Conservation (phyloP, 1,140 invertebrate species). For the Pseudachorutes palmiensis region DNA sequence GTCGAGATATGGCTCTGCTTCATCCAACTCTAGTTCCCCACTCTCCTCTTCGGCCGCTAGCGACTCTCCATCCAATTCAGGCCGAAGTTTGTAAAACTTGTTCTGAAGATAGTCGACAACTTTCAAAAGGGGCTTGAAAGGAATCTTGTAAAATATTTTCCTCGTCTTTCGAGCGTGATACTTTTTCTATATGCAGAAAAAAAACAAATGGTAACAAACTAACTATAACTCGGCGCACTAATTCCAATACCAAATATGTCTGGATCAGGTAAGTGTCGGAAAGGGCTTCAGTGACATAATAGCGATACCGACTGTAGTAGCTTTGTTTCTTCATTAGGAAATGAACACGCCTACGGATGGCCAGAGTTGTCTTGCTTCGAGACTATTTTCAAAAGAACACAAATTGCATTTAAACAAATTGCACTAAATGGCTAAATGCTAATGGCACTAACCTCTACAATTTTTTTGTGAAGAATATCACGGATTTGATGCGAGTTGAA, state of each 20-base stretch:
- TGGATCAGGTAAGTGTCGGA: slow-evolving; percentile 3
- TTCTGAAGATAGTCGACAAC: slow-evolving; percentile 1
- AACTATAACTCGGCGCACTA: neutral
- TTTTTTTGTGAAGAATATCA: slow-evolving; percentile 15
- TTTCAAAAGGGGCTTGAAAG: neutral
- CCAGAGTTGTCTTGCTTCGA: slow-evolving; percentile 2
- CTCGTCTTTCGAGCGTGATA: neutral
- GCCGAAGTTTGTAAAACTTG: neutral
- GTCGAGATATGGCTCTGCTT: neutral
- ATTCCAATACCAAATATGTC: neutral
- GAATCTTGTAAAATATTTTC: neutral
- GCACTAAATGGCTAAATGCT: neutral
- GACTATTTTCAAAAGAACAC: neutral
- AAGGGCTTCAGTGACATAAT: slow-evolving; percentile 4
- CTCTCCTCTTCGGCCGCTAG: neutral
- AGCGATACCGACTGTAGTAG: neutral
- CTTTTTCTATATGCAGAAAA: neutral
- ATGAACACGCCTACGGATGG: slow-evolving; percentile 11
- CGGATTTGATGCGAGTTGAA: slow-evolving; percentile 23
- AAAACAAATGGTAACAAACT: neutral
- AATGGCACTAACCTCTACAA: neutral
- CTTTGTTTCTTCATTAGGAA: slow-evolving; percentile 11
- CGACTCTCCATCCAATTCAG: neutral
- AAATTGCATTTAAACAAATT: slow-evolving; percentile 1
- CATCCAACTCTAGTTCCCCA: neutral